Evolutionary conservation across 2,113 vertebrate species (phyloP), one percentile per base, ranked within the genome.

Genomic region (Serilophus lunatus): DNA sequence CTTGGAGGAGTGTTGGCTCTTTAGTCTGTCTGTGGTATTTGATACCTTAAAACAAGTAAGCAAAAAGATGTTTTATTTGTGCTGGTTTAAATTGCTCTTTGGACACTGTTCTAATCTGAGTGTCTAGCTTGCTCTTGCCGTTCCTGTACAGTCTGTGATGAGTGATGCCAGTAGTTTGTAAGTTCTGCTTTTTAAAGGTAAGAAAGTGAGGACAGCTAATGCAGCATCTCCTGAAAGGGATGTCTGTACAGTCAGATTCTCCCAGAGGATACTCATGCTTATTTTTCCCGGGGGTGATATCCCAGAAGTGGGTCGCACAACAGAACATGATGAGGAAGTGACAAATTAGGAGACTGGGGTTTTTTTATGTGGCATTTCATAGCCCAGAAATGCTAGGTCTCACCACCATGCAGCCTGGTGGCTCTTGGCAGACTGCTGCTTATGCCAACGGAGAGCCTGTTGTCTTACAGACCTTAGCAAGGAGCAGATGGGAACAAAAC

Each of bases 391-490:
- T 1, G 8, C 72, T 45, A 76, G 31, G 8, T 65, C 29, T 77
- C 31, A 7, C 12, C 29, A 2, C 1, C 2, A 6, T 0, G 0
- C 12, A 1, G 50, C 1, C 0, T 7, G 2, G 35, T 3, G 47
- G 44, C 8, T 33, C 64, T 45, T n/a, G 56, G 70, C 38, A 23
- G 47, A 57, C 33, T 22, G 61, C 35, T 24, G 57, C 47, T 47
- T 4, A 0, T 45, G 38, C 42, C 53, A 49, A 29, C 0, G 18
- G 51, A 74, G 33, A 47, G 35, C 35, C 51, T 56, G 49, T 3
- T 69, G 70, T 20, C 66, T 23, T 10, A 28, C 15, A 59, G 68
- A 53, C 47, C 56, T 45, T 17, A 36, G 78, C 61, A 42, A 78
- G 59, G 54, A 85, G 45, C 75, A 88, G 79, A 85, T 83, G 79